Conservation (phyloP, 2,797 vertebrate species). For the Smutsia temminckii region DNA sequence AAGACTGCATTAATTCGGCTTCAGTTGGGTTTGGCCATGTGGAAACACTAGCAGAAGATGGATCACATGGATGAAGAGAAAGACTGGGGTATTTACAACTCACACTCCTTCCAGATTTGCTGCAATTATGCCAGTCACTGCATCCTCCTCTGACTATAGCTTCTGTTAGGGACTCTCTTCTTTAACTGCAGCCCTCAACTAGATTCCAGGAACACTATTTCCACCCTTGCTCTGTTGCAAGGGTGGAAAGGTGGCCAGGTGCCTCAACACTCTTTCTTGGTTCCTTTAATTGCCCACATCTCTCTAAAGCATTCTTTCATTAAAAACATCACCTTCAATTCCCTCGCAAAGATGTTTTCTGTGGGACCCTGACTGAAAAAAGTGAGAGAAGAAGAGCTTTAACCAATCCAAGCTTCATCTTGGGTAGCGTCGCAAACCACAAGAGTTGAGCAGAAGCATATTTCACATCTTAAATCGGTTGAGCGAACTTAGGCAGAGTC, state of each 20-base stretch:
- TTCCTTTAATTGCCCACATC: background rate
- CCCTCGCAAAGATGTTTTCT: background rate
- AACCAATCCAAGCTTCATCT: background rate
- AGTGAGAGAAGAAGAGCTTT: background rate
- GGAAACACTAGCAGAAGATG: background rate
- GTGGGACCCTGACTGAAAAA: background rate
- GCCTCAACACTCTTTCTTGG: background rate
- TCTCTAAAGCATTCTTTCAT: background rate
- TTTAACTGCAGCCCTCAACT: background rate
- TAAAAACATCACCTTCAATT: background rate
- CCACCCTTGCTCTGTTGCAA: background rate
- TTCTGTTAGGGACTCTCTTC: background rate
- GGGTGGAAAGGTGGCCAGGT: background rate
- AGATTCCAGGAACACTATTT: background rate
- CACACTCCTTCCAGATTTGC: background rate
- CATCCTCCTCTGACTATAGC: background rate
- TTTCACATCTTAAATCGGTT: background rate
- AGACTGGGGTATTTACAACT: background rate
- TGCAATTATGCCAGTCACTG: background rate
- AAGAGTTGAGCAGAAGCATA: background rate
- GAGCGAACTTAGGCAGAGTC: background rate
- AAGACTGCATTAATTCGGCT: background rate
- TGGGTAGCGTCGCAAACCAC: background rate
- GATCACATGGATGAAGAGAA: background rate
- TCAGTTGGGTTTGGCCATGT: background rate